Evolutionary conservation across 2,113 vertebrate species (phyloP).

Genomic region (Polypterus senegalus): DNA sequence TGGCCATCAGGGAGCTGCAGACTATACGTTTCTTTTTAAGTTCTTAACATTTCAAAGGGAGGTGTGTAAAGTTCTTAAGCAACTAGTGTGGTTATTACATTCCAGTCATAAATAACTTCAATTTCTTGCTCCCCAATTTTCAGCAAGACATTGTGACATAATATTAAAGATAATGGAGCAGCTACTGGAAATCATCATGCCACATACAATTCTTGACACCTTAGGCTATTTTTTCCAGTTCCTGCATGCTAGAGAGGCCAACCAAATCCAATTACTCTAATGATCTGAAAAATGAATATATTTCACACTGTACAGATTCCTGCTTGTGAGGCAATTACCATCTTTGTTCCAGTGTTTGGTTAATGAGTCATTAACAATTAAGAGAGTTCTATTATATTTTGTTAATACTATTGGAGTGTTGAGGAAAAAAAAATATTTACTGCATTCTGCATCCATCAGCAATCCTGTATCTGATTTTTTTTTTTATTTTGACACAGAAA

Average conservation of each 20-base stretch:
- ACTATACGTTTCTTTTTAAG: too few species aligned
- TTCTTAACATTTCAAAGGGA: too few species aligned
- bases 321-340: slow-evolving; percentile 17
- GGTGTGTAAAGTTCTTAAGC: too few species aligned
- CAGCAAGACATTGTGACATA: neutral
- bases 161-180: neutral
- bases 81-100: too few species aligned
- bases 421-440: slow-evolving; percentile 2
- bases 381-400: slow-evolving; percentile 20
- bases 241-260: slow-evolving; percentile 2
- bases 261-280: slow-evolving; percentile 21
- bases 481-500: too few species aligned
- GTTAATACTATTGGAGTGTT: slow-evolving; percentile 19
- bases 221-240: neutral
- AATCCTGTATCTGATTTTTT: too few species aligned
- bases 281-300: slow-evolving; percentile 19
- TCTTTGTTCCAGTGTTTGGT: slow-evolving; percentile 18
- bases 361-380: slow-evolving; percentile 25
- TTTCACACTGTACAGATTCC: slow-evolving; percentile 16
- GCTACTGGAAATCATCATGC: neutral
- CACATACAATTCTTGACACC: neutral
- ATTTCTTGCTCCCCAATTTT: too few species aligned
- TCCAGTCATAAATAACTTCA: too few species aligned
- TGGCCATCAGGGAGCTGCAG: too few species aligned
- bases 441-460: too few species aligned